phyloP scores from a whole-genome alignment of 37 sponge, comb jelly and placozoan genomes.

The Spongia lamella region DNA sequence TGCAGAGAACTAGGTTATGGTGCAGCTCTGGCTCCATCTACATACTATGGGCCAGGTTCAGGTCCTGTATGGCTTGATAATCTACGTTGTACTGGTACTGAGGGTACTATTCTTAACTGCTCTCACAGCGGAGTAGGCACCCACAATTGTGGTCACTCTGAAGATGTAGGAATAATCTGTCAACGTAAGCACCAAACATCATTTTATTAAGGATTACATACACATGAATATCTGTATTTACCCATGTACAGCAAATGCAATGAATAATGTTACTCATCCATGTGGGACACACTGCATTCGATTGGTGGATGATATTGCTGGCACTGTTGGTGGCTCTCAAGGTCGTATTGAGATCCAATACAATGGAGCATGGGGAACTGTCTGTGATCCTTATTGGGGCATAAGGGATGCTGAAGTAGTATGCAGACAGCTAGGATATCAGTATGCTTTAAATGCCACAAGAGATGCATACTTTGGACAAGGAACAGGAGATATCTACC shows the following conservation, averaged over 20 bases:
- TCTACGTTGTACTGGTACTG: too few relatives aligned
- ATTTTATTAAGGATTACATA: too few relatives aligned
- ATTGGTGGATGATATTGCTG: conserved; percentile 13
- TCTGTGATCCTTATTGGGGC: conserved; percentile 45
- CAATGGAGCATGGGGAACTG: conserved; percentile 18
- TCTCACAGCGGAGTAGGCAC: too few relatives aligned
- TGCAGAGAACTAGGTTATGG: too few relatives aligned
- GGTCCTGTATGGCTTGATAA: too few relatives aligned
- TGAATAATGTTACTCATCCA: too few relatives aligned
- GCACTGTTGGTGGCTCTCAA: neutral
- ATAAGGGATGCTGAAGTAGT: conserved; percentile 40
- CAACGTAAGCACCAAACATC: neutral
- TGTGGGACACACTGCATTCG: conserved; percentile 9
- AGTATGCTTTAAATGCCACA: conserved; percentile 4
- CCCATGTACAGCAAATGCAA: too few relatives aligned
- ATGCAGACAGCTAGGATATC: conserved; percentile 37
- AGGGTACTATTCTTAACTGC: too few relatives aligned
- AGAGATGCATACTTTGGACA: conserved; percentile 31
- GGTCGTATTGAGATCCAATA: conserved; percentile 12
- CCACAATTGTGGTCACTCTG: too few relatives aligned
- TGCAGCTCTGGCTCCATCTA: too few relatives aligned
- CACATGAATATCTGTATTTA: too few relatives aligned
- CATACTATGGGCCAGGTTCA: too few relatives aligned
- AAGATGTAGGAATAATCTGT: neutral
- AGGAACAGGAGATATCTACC: conserved; percentile 33